Evolutionary conservation across 2,797 vertebrate genomes (phyloP).

Genomic region (Tapirus indicus): DNA sequence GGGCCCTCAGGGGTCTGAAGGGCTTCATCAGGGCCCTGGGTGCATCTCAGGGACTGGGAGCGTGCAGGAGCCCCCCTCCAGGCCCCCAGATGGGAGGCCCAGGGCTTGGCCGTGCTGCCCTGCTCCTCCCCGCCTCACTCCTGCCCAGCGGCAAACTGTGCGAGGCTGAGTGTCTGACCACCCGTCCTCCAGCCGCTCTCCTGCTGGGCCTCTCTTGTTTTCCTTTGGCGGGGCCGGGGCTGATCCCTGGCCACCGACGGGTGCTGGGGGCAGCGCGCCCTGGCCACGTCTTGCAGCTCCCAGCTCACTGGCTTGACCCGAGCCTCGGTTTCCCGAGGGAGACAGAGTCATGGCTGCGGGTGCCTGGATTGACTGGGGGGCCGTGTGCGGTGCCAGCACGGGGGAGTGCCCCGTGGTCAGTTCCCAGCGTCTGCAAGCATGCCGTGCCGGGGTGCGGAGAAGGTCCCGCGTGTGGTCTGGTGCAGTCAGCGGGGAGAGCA

Average conservation of each 20-base stretch:
- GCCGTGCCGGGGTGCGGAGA: accelerated
- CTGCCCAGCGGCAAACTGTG: neutral
- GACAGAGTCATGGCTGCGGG: neutral
- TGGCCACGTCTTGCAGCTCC: neutral
- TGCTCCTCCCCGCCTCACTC: accelerated
- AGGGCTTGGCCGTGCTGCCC: neutral
- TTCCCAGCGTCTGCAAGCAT: accelerated
- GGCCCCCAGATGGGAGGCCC: neutral
- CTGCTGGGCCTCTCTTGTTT: neutral
- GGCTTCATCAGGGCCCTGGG: neutral
- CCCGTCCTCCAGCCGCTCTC: neutral
- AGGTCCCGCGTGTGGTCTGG: accelerated
- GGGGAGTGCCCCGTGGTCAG: accelerated
- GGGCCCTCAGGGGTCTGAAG: neutral
- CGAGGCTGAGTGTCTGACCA: neutral
- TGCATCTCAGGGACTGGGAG: accelerated
- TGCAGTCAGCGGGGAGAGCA: too few relatives aligned
- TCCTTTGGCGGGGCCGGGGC: neutral
- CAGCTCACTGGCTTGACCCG: accelerated
- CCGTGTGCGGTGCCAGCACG: accelerated
- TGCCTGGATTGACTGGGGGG: neutral
- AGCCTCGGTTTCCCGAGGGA: neutral
- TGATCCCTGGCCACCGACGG: accelerated
- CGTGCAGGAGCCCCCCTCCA: neutral
- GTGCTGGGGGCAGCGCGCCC: neutral